These are phyloP conservation scores for Saccostrea cuccullata DNA, from an alignment of 1,140 invertebrate genomes.

Conservation along the genomic window DNA sequence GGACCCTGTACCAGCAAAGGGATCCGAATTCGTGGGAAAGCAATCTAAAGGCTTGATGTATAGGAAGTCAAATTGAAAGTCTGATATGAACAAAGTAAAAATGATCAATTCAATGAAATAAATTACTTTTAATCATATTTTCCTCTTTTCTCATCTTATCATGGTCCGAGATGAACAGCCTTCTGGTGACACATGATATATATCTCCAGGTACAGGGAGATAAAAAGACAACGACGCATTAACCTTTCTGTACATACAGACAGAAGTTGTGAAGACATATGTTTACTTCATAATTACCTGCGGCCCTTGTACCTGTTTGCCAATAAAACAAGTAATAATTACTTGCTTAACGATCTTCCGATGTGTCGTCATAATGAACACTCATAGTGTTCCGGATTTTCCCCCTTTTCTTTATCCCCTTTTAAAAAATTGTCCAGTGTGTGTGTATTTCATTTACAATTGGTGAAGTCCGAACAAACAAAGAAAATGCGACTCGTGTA, in stretches of 20 bases:
- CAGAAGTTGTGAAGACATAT: constrained; percentile 33
- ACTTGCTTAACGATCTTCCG: not conserved
- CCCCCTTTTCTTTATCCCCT: not conserved
- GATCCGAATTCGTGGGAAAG: too few species aligned
- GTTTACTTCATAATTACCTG: constrained; percentile 1
- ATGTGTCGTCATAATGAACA: not conserved
- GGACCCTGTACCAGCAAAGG: too few species aligned
- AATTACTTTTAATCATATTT: too few species aligned
- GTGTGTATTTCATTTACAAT: not conserved
- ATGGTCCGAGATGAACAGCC: not conserved
- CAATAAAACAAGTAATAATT: constrained; percentile 21
- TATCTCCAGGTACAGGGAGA: not conserved
- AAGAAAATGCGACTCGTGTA: too few species aligned
- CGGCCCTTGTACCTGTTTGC: not conserved
- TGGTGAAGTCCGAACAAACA: not conserved
- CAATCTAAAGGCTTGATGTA: too few species aligned
- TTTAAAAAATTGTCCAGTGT: not conserved
- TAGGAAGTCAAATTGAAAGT: too few species aligned
- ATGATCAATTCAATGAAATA: too few species aligned
- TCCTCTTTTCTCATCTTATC: not conserved
- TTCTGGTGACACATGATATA: not conserved
- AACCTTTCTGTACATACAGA: constrained; percentile 1
- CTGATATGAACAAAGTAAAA: too few species aligned
- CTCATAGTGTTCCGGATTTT: not conserved
- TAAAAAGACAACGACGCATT: constrained; percentile 6